Evolutionary conservation across 2,888 invertebrate species (phyloP).

Genomic region (Lumbricus terrestris): DNA sequence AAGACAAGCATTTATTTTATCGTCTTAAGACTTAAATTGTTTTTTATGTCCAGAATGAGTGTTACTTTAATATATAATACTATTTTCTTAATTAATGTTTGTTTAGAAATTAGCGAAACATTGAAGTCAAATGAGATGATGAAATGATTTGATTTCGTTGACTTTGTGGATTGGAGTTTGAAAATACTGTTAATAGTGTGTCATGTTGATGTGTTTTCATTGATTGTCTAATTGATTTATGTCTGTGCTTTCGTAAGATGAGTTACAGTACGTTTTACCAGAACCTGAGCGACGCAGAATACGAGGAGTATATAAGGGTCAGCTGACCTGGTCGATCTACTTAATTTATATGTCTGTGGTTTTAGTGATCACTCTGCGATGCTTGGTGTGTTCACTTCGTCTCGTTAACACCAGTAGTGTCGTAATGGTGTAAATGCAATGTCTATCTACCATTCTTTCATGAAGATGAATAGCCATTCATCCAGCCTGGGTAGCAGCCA

Average conservation of each 20-base stretch:
- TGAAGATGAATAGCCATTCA: too few relatives aligned
- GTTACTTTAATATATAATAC: background rate
- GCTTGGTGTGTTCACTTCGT: background rate
- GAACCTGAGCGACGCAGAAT: slow-evolving; percentile 38
- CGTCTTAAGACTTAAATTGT: background rate
- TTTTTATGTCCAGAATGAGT: background rate
- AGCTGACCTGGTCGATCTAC: background rate
- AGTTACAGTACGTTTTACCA: slow-evolving; percentile 39
- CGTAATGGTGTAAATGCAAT: background rate
- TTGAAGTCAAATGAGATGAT: too few relatives aligned
- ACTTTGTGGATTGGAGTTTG: background rate
- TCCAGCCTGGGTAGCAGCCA: too few relatives aligned
- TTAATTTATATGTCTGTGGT: background rate
- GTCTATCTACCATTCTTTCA: background rate
- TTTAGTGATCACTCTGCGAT: background rate
- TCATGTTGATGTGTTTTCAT: background rate
- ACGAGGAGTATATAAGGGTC: slow-evolving; percentile 38
- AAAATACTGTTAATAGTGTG: background rate
- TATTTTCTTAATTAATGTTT: background rate
- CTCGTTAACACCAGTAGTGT: background rate
- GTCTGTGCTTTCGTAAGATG: slow-evolving; percentile 32
- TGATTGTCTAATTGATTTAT: background rate
- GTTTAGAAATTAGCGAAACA: background rate
- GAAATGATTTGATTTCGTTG: background rate
- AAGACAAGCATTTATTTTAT: background rate